phyloP scores from a whole-genome alignment of 2,888 invertebrate species.

The Anaspis maculata region DNA sequence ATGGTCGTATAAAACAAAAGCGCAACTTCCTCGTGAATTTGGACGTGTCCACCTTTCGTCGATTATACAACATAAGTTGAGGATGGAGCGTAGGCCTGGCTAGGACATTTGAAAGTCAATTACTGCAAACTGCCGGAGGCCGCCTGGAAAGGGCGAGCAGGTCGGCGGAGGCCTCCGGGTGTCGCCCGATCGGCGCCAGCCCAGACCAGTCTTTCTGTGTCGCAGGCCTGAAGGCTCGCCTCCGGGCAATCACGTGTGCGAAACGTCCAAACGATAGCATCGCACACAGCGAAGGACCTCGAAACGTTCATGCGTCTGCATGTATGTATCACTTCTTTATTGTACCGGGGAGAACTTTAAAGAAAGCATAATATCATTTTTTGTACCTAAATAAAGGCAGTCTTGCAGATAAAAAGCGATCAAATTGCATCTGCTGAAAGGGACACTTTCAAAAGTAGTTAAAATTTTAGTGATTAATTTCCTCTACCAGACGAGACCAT shows the following conservation, averaged over 20 bases:
- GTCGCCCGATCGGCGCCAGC: slow-evolving; percentile 34
- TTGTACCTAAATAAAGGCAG: too few relatives aligned
- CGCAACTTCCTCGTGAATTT: too few relatives aligned
- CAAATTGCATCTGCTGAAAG: too few relatives aligned
- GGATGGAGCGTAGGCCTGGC: not conserved
- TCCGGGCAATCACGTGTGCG: slow-evolving; percentile 11
- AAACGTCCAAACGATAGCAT: slow-evolving; percentile 2
- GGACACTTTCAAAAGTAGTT: slow-evolving; percentile 10
- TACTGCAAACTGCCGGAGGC: slow-evolving; percentile 12
- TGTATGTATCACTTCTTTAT: too few relatives aligned
- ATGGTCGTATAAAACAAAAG: too few relatives aligned
- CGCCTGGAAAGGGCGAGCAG: slow-evolving; percentile 32
- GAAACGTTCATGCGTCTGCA: too few relatives aligned
- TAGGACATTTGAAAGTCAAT: slow-evolving; percentile 10
- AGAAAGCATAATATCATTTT: too few relatives aligned
- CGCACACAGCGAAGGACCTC: too few relatives aligned
- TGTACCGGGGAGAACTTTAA: too few relatives aligned
- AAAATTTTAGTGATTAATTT: slow-evolving; percentile 13
- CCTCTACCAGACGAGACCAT: slow-evolving; percentile 10
- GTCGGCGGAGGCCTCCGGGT: slow-evolving; percentile 30
- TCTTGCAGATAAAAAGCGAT: too few relatives aligned
- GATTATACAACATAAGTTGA: too few relatives aligned
- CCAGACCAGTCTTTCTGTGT: slow-evolving; percentile 24
- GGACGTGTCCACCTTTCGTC: too few relatives aligned
- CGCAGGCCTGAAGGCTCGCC: slow-evolving; percentile 7